Conservation (phyloP, 2,113 vertebrate species). For the Otocyon megalotis region DNA sequence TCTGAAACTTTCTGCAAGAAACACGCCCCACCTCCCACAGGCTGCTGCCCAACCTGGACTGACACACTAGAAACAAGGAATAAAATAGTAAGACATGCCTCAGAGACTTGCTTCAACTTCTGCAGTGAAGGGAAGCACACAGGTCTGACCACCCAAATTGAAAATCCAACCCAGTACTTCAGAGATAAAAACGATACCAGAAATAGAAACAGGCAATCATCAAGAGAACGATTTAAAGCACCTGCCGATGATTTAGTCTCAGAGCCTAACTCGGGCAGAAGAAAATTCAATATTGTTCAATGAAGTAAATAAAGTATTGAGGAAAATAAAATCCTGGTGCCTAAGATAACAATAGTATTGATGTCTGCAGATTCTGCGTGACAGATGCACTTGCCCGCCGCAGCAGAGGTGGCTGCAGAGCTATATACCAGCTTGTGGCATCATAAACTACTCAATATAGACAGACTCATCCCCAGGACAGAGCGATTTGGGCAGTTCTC, state of each 20-base stretch:
- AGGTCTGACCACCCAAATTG: constrained; percentile 1
- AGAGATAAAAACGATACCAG: background rate
- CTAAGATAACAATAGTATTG: constrained; percentile 61
- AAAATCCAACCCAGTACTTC: constrained; percentile 61
- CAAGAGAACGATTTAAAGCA: constrained; percentile 48
- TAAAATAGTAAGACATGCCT: constrained; percentile 27
- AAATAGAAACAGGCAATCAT: constrained; percentile 69
- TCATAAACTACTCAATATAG: background rate
- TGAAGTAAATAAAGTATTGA: constrained; percentile 65
- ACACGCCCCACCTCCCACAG: background rate
- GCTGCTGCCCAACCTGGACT: background rate
- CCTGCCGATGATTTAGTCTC: constrained; percentile 52
- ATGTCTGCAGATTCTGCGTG: background rate
- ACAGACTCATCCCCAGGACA: background rate
- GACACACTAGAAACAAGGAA: background rate
- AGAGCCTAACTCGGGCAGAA: constrained; percentile 13
- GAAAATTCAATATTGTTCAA: constrained; percentile 76
- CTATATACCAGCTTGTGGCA: background rate
- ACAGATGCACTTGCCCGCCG: background rate
- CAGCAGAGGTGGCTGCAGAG: background rate
- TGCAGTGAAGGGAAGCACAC: background rate
- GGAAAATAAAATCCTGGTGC: constrained; percentile 60
- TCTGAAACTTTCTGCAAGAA: background rate
- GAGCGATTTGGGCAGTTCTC: background rate
- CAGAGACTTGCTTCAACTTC: constrained; percentile 46